A percentile compares a stretch with the other conserved stretches of the same genome.
Evolutionary conservation across 2,797 vertebrate genomes (phyloP).

Genomic region (Cynopterus sphinx): DNA sequence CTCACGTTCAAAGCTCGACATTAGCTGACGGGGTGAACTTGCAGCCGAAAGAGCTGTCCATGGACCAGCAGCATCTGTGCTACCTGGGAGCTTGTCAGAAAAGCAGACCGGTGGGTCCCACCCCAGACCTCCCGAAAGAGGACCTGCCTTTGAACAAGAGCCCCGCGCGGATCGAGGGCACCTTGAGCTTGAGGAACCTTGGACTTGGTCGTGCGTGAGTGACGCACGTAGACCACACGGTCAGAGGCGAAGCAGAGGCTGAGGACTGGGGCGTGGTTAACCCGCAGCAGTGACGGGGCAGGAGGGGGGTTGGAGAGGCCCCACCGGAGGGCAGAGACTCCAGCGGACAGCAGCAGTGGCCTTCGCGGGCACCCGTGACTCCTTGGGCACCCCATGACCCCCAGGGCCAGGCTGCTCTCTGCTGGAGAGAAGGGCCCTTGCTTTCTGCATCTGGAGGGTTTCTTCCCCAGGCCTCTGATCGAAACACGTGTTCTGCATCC

Average conservation of each 20-base stretch:
- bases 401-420: neutral
- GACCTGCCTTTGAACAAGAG: neutral
- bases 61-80: neutral
- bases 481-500: too few relatives aligned
- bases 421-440: neutral
- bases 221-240: neutral
- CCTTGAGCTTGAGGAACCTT: neutral
- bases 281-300: neutral
- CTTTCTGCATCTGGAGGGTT: neutral
- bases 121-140: neutral
- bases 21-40: too few relatives aligned
- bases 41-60: neutral
- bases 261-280: neutral
- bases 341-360: accelerated
- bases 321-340: neutral
- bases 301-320: neutral
- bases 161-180: neutral
- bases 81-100: neutral
- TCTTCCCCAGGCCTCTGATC: neutral
- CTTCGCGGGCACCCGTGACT: neutral
- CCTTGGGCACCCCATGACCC: neutral
- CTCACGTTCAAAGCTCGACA: neutral
- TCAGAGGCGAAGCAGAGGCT: neutral
- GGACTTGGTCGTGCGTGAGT: neutral
- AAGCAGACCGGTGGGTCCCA: neutral